These are phyloP conservation scores for Chloroceryle inda DNA, from an alignment of 2,797 vertebrate species.

Conservation along the genomic window DNA sequence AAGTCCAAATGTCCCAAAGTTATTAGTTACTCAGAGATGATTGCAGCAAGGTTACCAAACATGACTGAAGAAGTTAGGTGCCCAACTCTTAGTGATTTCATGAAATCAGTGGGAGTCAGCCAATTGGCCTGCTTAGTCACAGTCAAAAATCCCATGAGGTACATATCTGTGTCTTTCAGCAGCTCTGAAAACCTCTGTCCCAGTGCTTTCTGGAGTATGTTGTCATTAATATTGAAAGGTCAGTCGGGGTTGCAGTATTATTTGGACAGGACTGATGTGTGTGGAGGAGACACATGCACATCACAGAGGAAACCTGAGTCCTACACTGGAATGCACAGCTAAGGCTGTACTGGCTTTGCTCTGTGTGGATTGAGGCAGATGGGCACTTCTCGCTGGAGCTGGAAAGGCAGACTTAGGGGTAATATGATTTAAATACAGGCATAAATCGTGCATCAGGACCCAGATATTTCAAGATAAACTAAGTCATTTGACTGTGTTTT, in stretches of 20 bases:
- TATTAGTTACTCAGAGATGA: background rate
- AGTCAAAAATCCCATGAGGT: conserved; percentile 6
- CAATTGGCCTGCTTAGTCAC: background rate
- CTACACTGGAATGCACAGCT: conserved; percentile 13
- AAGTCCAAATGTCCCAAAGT: background rate
- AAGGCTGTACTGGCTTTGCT: background rate
- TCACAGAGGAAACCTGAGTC: conserved; percentile 48
- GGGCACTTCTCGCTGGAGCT: background rate
- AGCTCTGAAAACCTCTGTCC: conserved; percentile 16
- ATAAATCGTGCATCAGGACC: background rate
- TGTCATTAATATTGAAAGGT: conserved; percentile 62
- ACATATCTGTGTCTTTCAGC: background rate
- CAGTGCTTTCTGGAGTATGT: conserved; percentile 32
- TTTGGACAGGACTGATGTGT: conserved; percentile 32
- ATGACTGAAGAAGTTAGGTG: background rate
- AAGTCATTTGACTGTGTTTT: background rate
- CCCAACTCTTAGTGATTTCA: background rate
- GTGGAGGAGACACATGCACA: conserved; percentile 49
- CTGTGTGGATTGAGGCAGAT: background rate
- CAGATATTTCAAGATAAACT: conserved; percentile 15
- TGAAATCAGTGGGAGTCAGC: conserved; percentile 28
- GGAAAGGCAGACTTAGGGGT: background rate
- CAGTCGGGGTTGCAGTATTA: conserved; percentile 44
- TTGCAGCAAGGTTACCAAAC: background rate
- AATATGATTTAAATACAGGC: background rate